Evolutionary conservation across 1,140 invertebrate species (phyloP).

Genomic region (Glossosoma conforme): DNA sequence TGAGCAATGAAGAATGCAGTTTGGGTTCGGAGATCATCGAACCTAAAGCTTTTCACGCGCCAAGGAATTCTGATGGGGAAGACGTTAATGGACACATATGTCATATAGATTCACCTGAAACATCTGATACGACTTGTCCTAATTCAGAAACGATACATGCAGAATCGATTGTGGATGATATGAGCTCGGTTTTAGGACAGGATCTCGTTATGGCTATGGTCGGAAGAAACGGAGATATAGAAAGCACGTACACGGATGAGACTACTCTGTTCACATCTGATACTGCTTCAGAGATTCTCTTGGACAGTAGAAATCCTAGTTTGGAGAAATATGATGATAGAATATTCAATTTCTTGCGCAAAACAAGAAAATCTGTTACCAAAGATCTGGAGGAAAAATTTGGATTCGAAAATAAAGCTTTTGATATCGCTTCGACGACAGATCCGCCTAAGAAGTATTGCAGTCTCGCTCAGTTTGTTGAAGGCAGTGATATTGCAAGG

Average conservation of each 20-base stretch:
- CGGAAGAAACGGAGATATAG: constrained; percentile 58
- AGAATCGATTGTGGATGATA: constrained; percentile 70
- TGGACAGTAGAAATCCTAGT: constrained; percentile 48
- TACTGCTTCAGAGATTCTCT: constrained; percentile 46
- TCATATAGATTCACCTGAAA: constrained; percentile 77
- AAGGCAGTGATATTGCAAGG: constrained; percentile 73
- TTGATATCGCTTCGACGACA: constrained; percentile 54
- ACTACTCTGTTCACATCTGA: constrained; percentile 60
- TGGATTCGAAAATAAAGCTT: constrained; percentile 63
- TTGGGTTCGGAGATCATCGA: constrained; percentile 61
- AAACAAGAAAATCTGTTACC: constrained; percentile 42
- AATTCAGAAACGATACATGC: constrained; percentile 65
- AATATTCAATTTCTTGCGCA: constrained; percentile 48
- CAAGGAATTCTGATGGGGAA: constrained; percentile 42
- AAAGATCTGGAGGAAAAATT: constrained; percentile 54
- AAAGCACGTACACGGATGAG: constrained; percentile 59
- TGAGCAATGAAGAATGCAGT: constrained; percentile 64
- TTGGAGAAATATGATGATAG: constrained; percentile 43
- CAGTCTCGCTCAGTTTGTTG: constrained; percentile 70
- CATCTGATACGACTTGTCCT: constrained; percentile 62
- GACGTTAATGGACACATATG: constrained; percentile 58
- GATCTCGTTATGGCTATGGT: constrained; percentile 60
- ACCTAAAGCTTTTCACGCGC: constrained; percentile 43
- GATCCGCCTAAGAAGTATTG: constrained; percentile 62
- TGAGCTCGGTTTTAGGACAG: constrained; percentile 66